Evolutionary conservation across 2,797 vertebrate species (phyloP), one percentile per base, ranked within the genome.

Genomic region (Podargus strigoides): DNA sequence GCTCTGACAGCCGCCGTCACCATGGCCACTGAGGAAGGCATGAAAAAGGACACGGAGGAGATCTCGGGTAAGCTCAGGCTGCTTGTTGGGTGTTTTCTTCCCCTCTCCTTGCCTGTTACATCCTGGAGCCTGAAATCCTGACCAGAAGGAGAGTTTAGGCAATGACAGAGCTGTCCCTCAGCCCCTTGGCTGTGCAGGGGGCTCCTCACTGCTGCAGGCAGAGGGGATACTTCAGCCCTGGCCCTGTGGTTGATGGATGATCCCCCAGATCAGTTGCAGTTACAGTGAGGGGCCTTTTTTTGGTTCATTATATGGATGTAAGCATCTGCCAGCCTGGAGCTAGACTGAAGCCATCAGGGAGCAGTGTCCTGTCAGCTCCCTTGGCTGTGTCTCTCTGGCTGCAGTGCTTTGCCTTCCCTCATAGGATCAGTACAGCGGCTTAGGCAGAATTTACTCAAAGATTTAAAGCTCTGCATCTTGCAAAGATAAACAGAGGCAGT

Each of bases 11-110:
- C 97, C 60, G 97, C 98, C 47, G 97, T 98, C 85, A 97, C 97
- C 27, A 94, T 98, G 96, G 97, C 98, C 95, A 97, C 98, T 64
- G 98, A 99, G 50, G 98, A 98, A 67, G 97, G 98, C 60, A 67
- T 97, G 94, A 98, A 98, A 96, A 98, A 98, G 92, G 99, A 98
- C 73, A 97, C 95, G 1, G 98, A 98, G 23, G 98, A 98, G 85
- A 98, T 98, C 87, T 98, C 98, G 78, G 98, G 99, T 99, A 98
- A 97, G 92, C 49, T 85, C 75, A 47, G 42, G 39, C 79, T 63
- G 17, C 64, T n/a, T 23, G 6, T 34, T 39, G 34, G 22, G 16
- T 66, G 32, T 36, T 68, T 64, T 34, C 17, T 64, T n/a, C 20
- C 19, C 6, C 4, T 69, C 20, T 53, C 3, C 24, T 85, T 2